A percentile compares a stretch with the other conserved stretches of the same genome.
Conservation (phyloP, 2,888 invertebrate genomes). For the Masnerella sp. region DNA sequence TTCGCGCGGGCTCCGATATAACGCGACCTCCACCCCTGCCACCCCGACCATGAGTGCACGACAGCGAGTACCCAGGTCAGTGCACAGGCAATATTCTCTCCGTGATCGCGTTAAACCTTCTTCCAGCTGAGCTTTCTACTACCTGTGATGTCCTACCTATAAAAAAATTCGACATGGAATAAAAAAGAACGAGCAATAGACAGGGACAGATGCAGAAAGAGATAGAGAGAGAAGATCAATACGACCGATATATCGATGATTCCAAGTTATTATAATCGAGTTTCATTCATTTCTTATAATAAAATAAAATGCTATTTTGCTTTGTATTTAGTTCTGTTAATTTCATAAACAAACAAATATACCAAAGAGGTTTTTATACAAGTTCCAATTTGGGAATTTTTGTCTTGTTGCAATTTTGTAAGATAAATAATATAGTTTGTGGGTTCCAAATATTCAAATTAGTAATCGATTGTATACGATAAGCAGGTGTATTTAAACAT, state of each 20-base stretch:
- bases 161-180: slow-evolving; percentile 45
- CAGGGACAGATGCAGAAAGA: background rate
- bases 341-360: too few relatives aligned
- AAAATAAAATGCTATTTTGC: too few relatives aligned
- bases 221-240: slow-evolving; percentile 20
- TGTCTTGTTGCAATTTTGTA: too few relatives aligned
- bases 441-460: too few relatives aligned
- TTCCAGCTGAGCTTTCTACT: slow-evolving; percentile 64
- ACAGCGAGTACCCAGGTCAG: slow-evolving; percentile 68
- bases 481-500: too few relatives aligned
- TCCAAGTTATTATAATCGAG: too few relatives aligned
- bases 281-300: too few relatives aligned
- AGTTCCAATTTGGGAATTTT: too few relatives aligned
- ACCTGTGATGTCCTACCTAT: slow-evolving; percentile 46
- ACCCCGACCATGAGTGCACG: slow-evolving; percentile 62
- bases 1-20: slow-evolving; percentile 67
- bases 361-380: too few relatives aligned
- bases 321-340: too few relatives aligned
- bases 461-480: too few relatives aligned
- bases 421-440: too few relatives aligned
- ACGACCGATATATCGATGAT: slow-evolving; percentile 27
- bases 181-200: slow-evolving; percentile 10
- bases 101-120: slow-evolving; percentile 71
- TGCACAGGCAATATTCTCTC: slow-evolving; percentile 67
- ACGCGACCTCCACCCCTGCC: slow-evolving; percentile 41